These are phyloP conservation scores for Silurus meridionalis DNA, from an alignment of 2,113 vertebrate species.

Conservation along the genomic window DNA sequence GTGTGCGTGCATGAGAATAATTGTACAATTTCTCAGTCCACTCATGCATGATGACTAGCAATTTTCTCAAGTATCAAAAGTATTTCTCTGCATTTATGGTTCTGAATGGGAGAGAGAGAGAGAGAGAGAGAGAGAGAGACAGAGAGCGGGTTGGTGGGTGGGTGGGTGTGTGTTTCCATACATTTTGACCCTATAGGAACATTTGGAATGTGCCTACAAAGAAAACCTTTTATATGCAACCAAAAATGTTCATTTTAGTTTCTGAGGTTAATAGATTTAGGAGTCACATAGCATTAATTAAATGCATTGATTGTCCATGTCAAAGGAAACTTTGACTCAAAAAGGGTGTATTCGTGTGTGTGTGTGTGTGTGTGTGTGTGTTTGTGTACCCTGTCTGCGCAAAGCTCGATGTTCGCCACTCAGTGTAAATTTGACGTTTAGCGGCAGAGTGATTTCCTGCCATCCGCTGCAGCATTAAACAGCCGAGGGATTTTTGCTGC, in stretches of 20 bases:
- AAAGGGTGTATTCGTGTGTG: neutral
- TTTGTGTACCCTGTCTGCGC: conserved; percentile 5
- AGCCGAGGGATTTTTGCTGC: conserved; percentile 56
- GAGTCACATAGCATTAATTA: neutral
- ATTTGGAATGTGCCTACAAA: neutral
- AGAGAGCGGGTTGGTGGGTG: neutral
- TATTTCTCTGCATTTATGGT: conserved; percentile 70
- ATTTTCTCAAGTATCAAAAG: neutral
- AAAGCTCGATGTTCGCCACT: conserved; percentile 46
- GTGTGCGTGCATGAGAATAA: neutral
- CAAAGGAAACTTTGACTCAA: neutral
- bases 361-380: conserved; percentile 9
- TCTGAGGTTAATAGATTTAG: neutral
- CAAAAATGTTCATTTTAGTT: neutral
- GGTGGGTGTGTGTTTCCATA: neutral
- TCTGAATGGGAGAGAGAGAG: neutral
- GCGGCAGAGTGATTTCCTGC: conserved; percentile 68
- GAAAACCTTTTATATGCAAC: neutral
- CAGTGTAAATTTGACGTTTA: conserved; percentile 68
- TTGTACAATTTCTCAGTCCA: neutral
- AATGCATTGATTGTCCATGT: neutral
- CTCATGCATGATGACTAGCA: neutral
- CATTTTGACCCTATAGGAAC: neutral
- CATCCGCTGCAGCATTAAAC: conserved; percentile 66
- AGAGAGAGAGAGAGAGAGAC: neutral